Percentiles rank a stretch among this genome's conserved stretches.
These are phyloP conservation scores for Peromyscus aztecus DNA, from an alignment of 2,797 vertebrate species.

Conservation along the genomic window DNA sequence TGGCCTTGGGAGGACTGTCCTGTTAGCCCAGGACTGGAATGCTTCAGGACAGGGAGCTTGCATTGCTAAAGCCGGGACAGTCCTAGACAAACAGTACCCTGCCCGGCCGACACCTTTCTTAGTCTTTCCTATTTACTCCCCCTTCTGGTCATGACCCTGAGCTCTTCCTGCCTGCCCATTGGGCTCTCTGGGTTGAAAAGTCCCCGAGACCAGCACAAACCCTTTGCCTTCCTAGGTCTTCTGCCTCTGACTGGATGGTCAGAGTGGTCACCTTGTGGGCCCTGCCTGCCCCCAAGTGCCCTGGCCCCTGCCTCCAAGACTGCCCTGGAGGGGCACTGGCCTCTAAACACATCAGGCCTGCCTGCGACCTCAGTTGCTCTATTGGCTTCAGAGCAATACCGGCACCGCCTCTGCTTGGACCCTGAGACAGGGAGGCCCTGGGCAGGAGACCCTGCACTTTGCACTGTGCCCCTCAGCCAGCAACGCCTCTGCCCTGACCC, in stretches of 20 bases:
- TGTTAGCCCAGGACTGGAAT: neutral
- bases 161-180: neutral
- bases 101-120: neutral
- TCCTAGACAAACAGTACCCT: neutral
- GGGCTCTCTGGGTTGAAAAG: neutral
- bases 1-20: neutral
- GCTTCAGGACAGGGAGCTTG: neutral
- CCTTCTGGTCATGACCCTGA: neutral
- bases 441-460: conserved; percentile 79
- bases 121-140: neutral
- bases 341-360: neutral
- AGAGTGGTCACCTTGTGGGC: conserved; percentile 92
- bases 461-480: conserved; percentile 87
- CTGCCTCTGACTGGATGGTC: conserved; percentile 94
- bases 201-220: neutral
- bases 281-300: conserved; percentile 87
- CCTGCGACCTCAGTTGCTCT: fast-evolving
- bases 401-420: conserved; percentile 93
- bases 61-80: neutral
- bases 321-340: neutral
- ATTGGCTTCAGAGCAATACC: conserved; percentile 90
- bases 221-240: conserved; percentile 59
- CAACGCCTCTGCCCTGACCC: conserved; percentile 90
- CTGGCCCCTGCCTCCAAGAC: conserved; percentile 62
- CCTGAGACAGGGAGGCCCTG: conserved; percentile 89